phyloP scores from a whole-genome alignment of 2,797 vertebrate species.

The Setipinna tenuifilis region DNA sequence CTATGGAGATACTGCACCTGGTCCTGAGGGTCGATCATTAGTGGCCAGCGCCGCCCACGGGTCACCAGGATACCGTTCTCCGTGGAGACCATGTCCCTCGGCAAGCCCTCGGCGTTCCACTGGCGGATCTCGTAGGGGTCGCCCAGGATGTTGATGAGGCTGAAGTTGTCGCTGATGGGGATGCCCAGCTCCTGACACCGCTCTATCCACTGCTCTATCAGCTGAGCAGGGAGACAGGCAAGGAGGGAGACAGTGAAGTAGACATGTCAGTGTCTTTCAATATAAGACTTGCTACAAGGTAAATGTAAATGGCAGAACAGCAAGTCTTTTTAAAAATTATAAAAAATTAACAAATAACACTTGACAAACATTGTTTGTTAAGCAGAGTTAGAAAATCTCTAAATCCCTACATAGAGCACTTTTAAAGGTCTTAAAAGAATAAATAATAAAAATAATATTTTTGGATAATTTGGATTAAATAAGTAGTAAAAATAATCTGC shows the following conservation, averaged over 20 bases:
- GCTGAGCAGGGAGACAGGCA: conserved; percentile 56
- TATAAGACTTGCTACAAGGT: too few relatives aligned
- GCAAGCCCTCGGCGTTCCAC: conserved; percentile 86
- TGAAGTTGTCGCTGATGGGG: conserved; percentile 84
- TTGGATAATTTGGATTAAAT: too few relatives aligned
- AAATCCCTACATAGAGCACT: too few relatives aligned
- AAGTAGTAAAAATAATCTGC: too few relatives aligned
- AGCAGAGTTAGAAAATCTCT: too few relatives aligned
- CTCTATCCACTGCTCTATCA: conserved; percentile 84
- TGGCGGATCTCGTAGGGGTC: conserved; percentile 83
- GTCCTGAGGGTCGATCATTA: conserved; percentile 90
- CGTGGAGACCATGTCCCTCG: conserved; percentile 81
- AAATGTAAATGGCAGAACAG: too few relatives aligned
- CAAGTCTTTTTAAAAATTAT: too few relatives aligned
- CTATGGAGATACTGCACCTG: conserved; percentile 69
- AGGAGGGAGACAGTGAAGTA: conserved; percentile 23
- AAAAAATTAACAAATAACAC: too few relatives aligned
- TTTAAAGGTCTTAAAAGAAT: too few relatives aligned
- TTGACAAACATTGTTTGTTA: too few relatives aligned
- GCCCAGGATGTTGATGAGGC: conserved; percentile 81
- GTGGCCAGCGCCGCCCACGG: conserved; percentile 82
- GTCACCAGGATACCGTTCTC: conserved; percentile 88
- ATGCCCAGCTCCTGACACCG: conserved; percentile 79
- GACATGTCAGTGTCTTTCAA: not conserved
- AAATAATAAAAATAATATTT: too few relatives aligned